These are phyloP conservation scores for Gadopsis marmoratus DNA, from an alignment of 2,797 vertebrate species.

Conservation along the genomic window DNA sequence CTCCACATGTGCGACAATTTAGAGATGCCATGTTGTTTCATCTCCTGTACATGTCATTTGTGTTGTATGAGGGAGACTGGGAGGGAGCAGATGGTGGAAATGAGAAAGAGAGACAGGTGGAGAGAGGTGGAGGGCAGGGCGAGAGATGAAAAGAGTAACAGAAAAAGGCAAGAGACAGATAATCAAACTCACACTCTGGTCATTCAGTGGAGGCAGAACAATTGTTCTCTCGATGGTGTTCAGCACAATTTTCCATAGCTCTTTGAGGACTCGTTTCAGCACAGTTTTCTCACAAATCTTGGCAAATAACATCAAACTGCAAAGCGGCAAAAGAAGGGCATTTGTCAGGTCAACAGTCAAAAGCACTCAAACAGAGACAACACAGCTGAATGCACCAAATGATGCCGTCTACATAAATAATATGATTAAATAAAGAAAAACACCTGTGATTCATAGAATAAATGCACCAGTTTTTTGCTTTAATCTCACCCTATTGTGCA, in stretches of 20 bases:
- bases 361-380: conserved; percentile 27
- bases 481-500: conserved; percentile 73
- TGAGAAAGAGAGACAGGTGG: conserved; percentile 38
- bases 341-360: conserved; percentile 54
- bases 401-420: conserved; percentile 43
- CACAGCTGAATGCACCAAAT: conserved; percentile 3
- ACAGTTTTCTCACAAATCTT: conserved; percentile 99
- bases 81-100: conserved; percentile 55
- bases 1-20: conserved; percentile 11
- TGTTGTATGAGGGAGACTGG: conserved; percentile 24
- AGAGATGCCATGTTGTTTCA: conserved; percentile 35
- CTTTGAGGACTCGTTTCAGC: conserved; percentile 95
- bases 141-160: conserved; percentile 27
- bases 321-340: conserved; percentile 38
- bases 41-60: conserved; percentile 41
- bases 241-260: conserved; percentile 97
- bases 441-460: conserved; percentile 58
- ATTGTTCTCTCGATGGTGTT: conserved; percentile 97
- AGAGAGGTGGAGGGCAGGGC: conserved; percentile 25
- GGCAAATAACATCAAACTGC: conserved; percentile 94
- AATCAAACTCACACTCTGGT: conserved; percentile 92
- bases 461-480: conserved; percentile 63
- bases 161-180: conserved; percentile 24
- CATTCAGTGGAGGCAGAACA: conserved; percentile 94
- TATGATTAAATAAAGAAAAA: conserved; percentile 43